These are phyloP conservation scores for Psittacula echo DNA, from an alignment of 2,797 vertebrate species.

Conservation along the genomic window DNA sequence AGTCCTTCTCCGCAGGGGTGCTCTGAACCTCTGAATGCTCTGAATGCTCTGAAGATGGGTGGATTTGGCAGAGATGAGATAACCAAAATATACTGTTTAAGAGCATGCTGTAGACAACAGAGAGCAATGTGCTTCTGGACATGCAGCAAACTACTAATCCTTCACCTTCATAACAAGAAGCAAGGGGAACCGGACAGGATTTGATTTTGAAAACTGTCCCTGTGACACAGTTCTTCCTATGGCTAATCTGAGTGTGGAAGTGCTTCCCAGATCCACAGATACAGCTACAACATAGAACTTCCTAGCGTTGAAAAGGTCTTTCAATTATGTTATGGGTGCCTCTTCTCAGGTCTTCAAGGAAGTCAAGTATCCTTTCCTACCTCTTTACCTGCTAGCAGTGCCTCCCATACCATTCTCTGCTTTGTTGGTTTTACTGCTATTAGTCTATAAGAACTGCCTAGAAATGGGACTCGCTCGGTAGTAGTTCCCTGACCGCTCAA, in stretches of 20 bases:
- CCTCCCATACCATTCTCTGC: background rate
- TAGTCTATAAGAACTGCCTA: background rate
- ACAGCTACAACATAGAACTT: background rate
- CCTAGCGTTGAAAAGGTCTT: background rate
- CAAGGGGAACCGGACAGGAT: rapidly evolving
- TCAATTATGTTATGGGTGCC: background rate
- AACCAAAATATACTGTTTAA: background rate
- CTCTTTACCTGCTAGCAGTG: background rate
- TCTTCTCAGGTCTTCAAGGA: background rate
- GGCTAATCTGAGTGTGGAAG: background rate
- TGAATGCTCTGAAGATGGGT: background rate
- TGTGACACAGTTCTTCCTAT: background rate
- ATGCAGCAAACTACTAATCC: background rate
- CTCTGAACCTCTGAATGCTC: no score
- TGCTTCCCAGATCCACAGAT: background rate
- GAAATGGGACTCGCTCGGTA: background rate
- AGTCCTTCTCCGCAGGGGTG: no score
- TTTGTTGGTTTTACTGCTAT: background rate
- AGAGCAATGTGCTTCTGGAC: background rate
- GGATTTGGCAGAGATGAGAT: background rate
- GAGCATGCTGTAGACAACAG: background rate
- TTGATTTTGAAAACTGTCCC: background rate
- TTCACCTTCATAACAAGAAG: background rate
- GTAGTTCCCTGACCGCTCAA: background rate
- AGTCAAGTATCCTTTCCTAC: background rate